Evolutionary conservation across 2,113 vertebrate genomes (phyloP).

Genomic region (Girardinichthys multiradiatus): DNA sequence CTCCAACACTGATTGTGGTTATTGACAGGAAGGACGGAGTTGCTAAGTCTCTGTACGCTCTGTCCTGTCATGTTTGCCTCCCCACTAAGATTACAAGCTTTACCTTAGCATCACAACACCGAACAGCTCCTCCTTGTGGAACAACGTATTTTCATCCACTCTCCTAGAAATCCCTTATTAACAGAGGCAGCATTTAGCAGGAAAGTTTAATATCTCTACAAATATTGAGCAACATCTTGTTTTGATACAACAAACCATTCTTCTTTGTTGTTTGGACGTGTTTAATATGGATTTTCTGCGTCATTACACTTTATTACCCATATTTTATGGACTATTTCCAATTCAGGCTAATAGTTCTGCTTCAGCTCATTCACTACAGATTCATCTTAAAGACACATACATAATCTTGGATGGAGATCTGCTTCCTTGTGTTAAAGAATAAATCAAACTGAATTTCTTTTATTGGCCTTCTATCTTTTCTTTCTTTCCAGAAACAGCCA

Average conservation of each 20-base stretch:
- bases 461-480: too few species aligned
- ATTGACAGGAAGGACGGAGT: constrained; percentile 42
- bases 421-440: too few species aligned
- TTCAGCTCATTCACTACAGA: too few species aligned
- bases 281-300: too few species aligned
- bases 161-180: constrained; percentile 6
- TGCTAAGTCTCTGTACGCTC: neutral
- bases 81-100: constrained; percentile 22
- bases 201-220: constrained; percentile 16
- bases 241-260: neutral
- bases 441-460: too few species aligned
- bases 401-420: too few species aligned
- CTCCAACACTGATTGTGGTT: constrained; percentile 49
- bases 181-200: constrained; percentile 17
- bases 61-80: constrained; percentile 33
- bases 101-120: constrained; percentile 36
- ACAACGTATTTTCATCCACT: constrained; percentile 22
- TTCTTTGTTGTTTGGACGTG: too few species aligned
- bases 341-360: too few species aligned
- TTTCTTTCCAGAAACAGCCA: too few species aligned
- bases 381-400: too few species aligned
- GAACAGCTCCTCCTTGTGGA: constrained; percentile 12
- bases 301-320: too few species aligned
- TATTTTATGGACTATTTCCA: too few species aligned
- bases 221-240: constrained; percentile 1